Conservation (phyloP, 92 coral and sea anemone species). For the Phymanthus crucifer region DNA sequence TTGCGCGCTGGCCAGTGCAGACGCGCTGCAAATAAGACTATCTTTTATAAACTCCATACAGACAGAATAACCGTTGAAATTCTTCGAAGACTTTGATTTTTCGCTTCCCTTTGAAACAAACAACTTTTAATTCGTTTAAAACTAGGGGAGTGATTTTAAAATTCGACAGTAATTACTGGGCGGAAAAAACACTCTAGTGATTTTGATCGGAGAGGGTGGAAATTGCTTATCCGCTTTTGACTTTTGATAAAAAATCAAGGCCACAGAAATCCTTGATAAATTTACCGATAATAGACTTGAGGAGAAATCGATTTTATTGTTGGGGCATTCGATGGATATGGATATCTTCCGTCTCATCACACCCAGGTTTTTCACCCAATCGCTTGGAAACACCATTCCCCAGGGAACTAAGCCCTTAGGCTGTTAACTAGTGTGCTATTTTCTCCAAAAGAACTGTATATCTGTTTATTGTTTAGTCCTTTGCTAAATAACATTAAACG, state of each 20-base stretch:
- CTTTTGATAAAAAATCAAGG: constrained; percentile 36
- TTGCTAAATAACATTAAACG: constrained; percentile 25
- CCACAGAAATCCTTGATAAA: constrained; percentile 12
- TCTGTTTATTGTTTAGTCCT: constrained; percentile 5
- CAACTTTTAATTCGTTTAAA: constrained; percentile 16
- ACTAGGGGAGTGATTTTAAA: constrained; percentile 5
- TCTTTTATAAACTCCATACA: neutral
- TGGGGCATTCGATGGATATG: neutral
- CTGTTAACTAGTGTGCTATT: neutral
- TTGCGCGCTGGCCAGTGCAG: neutral
- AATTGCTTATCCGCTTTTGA: constrained; percentile 34
- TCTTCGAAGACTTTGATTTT: constrained; percentile 4
- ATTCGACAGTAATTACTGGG: constrained; percentile 22
- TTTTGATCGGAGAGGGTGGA: constrained; percentile 35
- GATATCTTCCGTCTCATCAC: neutral
- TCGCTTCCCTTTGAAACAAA: neutral
- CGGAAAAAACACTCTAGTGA: constrained; percentile 18
- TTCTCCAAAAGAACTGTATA: neutral
- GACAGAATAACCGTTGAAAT: neutral
- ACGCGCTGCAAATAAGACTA: neutral
- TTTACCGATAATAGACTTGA: constrained; percentile 11
- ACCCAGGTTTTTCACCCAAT: neutral
- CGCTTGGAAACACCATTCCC: neutral
- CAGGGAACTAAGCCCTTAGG: neutral
- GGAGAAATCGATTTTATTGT: constrained; percentile 7